Evolutionary conservation across 2,888 invertebrate species (phyloP), one percentile per base, ranked within the genome.

Genomic region (Artemia sp.): DNA sequence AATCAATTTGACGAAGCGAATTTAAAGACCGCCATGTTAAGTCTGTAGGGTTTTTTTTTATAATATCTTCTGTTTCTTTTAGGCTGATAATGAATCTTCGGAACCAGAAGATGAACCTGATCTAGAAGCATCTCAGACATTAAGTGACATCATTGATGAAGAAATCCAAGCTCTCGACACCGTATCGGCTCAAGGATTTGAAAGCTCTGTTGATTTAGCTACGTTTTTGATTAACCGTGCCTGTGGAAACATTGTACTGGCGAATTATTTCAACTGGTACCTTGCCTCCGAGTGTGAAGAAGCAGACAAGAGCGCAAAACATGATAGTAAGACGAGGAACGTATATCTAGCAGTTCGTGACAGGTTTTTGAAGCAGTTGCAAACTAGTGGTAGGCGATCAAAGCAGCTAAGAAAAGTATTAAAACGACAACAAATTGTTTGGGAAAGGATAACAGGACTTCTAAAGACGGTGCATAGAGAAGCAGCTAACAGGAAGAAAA

Each of bases 231-330:
- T 97, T 73, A 83, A 85, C 69, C 84, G 95, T 70, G 93, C 96
- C 0, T 89, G 91, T 78, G 85, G 85, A 76, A 94, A 96, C 82
- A 85, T 88, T 68, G 87, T 85, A 14, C 81, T 98, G 67, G 94
- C 94, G 68, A 97, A 96, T 82, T 97, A 96, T 79, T 87, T 99
- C 74, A 97, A 92, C 81, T 98, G 98, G 98, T 93, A 92, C 81
- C 81, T 94, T 73, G 84, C 89, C 71, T 90, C 95, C 72, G 97
- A 97, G 80, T 92, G 93, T 78, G 94, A 94, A 79, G 92, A 92
- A 78, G 87, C 88, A 73, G 88, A 88, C 77, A 81, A 82, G 10
- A 84, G 82, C 51, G 78, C 80, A 11, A 86, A 87, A 74, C 89
- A 89, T 77, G 89, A 92, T 76, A 82, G 82, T 69, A 82, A 83